Evolutionary conservation across 1,140 invertebrate genomes (phyloP), one percentile per base, ranked within the genome.

Genomic region (Saxidomus purpurata): DNA sequence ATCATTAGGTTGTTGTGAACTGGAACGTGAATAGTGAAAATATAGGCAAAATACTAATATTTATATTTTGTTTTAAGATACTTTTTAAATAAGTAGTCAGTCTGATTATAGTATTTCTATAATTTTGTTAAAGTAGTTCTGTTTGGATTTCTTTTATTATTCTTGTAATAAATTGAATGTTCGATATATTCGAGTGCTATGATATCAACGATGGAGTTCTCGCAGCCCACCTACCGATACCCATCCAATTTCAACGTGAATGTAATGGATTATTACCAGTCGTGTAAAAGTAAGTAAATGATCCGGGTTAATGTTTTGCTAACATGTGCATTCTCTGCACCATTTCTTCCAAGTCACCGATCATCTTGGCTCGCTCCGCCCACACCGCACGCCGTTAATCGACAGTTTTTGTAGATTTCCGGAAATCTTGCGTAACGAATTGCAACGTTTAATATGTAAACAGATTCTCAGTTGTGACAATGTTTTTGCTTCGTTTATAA

Each of bases 261-360:
- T 71, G 86, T 89, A 25, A 52, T 83, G 87, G 87, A 89, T 83
- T 89, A 83, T 43, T 89, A 89, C 34, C 87, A 89, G 38, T 83
- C 87, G 69, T 89, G 87, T 77, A 89, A 89, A 63, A 89, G 87
- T 89, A 82, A 89, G 87, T 89, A 89, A 67, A 80, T 67, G 38
- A 55, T 38, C 28, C 59, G 52, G 49, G 52, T 59, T 61, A 82
- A 61, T 82, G 38, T 55, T 40, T 82, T 49, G 38, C 71, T 80
- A 49, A 69, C 49, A 55, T 59, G 84, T 77, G 84, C 84, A 86
- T n/a, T 22, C 28, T 87, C 71, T 88, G 74, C 74, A 81, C 71
- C 86, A 69, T 67, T 88, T 34, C 49, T 52, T 25, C 52, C 19
- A 25, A 19, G 28, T 22, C 28, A 34, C 47, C 28, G 74, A 76